Percentiles rank a stretch among this genome's conserved stretches.
These are phyloP conservation scores for Crotalus tigris DNA, from an alignment of 2,113 vertebrate genomes.

Conservation along the genomic window DNA sequence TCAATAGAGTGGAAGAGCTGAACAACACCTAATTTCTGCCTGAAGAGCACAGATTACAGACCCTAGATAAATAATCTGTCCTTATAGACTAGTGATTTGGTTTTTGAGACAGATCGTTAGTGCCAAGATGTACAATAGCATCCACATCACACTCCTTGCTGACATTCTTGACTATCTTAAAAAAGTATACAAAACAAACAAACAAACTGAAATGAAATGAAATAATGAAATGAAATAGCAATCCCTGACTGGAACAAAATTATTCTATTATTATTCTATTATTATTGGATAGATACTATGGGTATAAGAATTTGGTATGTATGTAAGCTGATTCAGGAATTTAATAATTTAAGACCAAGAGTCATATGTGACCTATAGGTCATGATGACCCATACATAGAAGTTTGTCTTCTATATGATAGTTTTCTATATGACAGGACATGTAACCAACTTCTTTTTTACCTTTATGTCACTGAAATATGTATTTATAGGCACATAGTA, in stretches of 20 bases:
- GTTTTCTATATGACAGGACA: not conserved
- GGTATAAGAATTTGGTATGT: not conserved
- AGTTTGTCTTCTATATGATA: not conserved
- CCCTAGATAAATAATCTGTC: too few species aligned
- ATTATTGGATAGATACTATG: not conserved
- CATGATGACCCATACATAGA: not conserved
- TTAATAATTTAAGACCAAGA: not conserved
- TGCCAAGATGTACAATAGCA: too few species aligned
- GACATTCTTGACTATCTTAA: too few species aligned
- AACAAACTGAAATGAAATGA: too few species aligned
- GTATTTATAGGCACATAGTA: not conserved
- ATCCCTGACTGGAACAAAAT: not conserved
- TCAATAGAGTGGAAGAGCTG: too few species aligned
- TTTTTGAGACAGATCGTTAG: too few species aligned
- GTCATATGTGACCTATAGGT: not conserved
- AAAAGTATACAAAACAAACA: too few species aligned
- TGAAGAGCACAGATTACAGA: too few species aligned
- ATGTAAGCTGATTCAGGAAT: not conserved
- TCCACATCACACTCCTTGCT: too few species aligned
- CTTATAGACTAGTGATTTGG: too few species aligned
- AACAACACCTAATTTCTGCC: too few species aligned
- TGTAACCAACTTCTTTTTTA: not conserved
- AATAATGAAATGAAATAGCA: not conserved
- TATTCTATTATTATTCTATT: not conserved
- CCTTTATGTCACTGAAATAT: not conserved